Base-by-base conservation (phyloP, 1,140 invertebrate species). In the Leptopilina clavipes region DNA sequence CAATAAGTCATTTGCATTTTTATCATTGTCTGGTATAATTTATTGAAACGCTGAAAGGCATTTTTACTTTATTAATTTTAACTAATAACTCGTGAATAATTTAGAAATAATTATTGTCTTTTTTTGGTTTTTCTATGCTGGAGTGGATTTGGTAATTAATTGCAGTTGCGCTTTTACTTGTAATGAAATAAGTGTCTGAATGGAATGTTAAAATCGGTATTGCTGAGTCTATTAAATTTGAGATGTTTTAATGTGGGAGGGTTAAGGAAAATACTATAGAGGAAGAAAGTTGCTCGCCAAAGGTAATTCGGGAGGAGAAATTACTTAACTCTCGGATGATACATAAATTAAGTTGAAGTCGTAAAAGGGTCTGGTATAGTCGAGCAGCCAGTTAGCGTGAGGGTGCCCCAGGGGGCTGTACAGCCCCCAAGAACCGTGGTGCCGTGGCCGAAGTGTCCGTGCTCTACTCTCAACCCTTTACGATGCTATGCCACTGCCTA, bases 241-340 rank as follows among this genome's bases (percentile, higher is more conserved):
- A 31, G 6, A 65, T 22, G 25, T 65, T 52, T 48, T 65, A 31
- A 22, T 31, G n/a, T n/a, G n/a, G 44, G 71, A 75, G 31, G 14
- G 79, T 75, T 78, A 76, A 75, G 78, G 76, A 78, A 82, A 79
- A 76, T 48, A 54, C 25, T 54, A 78, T 31, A 31, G 25, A 31
- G 77, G 78, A 83, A 83, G 78, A 81, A 83, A 83, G 73, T 80
- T 70, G 31, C 74, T 73, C 76, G 79, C 76, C 76, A 76, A 84
- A 87, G 84, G 86, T 89, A 89, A 89, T 89, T 89, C 87, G 86
- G 83, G 83, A 88, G 89, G 87, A 87, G 89, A 90, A 91, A 91
- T 91, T 91, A 91, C 90, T 91, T 91, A 91, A 90, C 89, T 90
- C 89, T 91, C 90, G 88, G 88, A 91, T 91, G 90, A 91, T 90